These are phyloP conservation scores for Aythya baeri DNA, from an alignment of 2,113 vertebrate species.

Conservation along the genomic window DNA sequence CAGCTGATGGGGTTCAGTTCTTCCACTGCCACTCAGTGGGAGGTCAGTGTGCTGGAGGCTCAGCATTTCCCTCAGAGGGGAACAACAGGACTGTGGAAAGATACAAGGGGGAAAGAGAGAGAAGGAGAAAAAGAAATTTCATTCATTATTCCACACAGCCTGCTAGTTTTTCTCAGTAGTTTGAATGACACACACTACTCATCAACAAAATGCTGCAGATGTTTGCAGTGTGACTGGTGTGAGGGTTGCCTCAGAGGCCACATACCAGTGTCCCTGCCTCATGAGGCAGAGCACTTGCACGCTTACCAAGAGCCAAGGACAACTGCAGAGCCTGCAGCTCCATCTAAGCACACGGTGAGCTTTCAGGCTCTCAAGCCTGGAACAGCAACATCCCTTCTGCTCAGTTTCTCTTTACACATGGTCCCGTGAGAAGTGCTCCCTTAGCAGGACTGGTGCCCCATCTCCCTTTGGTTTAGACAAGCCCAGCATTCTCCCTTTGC, in stretches of 20 bases:
- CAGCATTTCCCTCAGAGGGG: background rate
- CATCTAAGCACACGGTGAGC: background rate
- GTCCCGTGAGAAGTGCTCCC: background rate
- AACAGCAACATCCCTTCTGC: background rate
- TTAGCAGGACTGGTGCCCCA: accelerated
- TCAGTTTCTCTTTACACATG: background rate
- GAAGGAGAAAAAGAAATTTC: background rate
- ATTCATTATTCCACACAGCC: slow-evolving; percentile 39
- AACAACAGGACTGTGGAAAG: background rate
- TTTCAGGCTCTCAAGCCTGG: background rate
- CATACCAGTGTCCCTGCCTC: background rate
- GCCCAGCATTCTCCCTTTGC: background rate
- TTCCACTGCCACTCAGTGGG: background rate
- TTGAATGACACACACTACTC: background rate
- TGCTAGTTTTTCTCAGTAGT: background rate
- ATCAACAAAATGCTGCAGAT: accelerated
- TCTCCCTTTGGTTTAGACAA: background rate
- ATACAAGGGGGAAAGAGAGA: background rate
- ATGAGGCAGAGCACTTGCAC: background rate
- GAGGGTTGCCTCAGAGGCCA: background rate
- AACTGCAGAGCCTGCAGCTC: background rate
- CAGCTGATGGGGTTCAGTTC: background rate
- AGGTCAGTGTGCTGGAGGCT: background rate
- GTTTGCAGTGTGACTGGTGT: accelerated
- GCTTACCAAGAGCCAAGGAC: background rate